Conservation (phyloP, 1,140 invertebrate species). For the Cherax destructor region DNA sequence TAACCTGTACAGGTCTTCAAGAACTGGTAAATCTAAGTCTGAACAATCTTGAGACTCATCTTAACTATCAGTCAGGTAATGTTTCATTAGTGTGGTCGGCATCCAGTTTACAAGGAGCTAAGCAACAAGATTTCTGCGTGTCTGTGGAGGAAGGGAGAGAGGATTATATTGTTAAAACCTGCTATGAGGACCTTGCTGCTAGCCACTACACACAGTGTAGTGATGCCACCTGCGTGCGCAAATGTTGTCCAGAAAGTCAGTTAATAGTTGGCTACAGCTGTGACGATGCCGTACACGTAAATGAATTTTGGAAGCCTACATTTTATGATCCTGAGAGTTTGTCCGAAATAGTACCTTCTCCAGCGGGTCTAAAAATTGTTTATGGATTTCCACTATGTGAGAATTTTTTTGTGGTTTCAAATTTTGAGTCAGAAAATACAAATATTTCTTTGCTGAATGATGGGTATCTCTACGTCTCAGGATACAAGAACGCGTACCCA, state of each 20-base stretch:
- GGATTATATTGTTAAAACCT: not conserved
- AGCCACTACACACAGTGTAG: not conserved
- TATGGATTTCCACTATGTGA: not conserved
- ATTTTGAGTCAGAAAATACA: not conserved
- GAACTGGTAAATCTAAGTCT: not conserved
- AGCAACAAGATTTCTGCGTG: not conserved
- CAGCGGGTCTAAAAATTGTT: not conserved
- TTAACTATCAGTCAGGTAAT: slow-evolving; percentile 1
- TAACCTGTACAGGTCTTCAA: not conserved
- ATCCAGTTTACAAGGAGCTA: not conserved
- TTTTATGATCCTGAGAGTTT: not conserved
- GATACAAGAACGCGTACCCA: not conserved
- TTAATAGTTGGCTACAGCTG: not conserved
- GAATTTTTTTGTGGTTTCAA: not conserved
- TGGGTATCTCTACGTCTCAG: not conserved
- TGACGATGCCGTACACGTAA: not conserved
- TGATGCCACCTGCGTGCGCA: slow-evolving; percentile 7
- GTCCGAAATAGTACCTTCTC: not conserved
- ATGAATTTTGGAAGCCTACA: not conserved
- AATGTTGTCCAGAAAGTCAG: slow-evolving; percentile 27
- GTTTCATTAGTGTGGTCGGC: not conserved
- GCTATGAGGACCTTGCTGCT: slow-evolving; percentile 18
- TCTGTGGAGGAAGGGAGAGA: not conserved
- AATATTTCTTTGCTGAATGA: not conserved
- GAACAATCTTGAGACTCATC: not conserved